Base-by-base conservation (phyloP, 2,797 vertebrate species). In the Tangara arthus region DNA sequence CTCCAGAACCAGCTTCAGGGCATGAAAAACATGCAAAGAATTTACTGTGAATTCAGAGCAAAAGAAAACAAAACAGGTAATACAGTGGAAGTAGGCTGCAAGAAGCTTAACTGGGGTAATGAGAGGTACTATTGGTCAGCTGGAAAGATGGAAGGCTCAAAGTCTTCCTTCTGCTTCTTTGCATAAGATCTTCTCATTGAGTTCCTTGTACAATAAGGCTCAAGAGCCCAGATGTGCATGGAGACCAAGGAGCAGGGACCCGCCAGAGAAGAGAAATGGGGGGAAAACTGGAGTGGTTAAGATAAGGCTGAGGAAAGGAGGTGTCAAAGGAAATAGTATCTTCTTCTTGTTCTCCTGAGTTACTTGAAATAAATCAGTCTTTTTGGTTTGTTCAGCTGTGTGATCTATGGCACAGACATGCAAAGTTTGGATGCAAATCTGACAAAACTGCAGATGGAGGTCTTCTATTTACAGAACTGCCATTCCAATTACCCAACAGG, bases 391-490 rank as follows among this genome's bases (percentile, higher is more conserved):
- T 30, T 30, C 41, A 52, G 28, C 46, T 68, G 17, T 42, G 39
- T 30, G 53, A 64, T 53, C 49, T 52, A 3, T 12, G 49, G n/a
- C 53, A 49, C 10, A 41, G 65, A 76, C n/a, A 59, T n/a, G 47
- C 26, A 78, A 53, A 73, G 5, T 66, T 64, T 80, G 69, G 56
- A 57, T 53, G 35, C 26, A 72, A 76, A 84, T 69, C 20, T 72
- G 68, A 76, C 37, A 82, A 87, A 95, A 63, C 37, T 69, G 32
- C 70, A 82, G 71, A 57, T 0, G 2, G 47, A 70, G 73, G 13
- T 56, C 49, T 85, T 81, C 80, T 86, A 13, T 72, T 91, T 83
- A 89, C 24, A 85, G 81, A 89, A 79, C 66, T 87, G 44, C 49
- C 47, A 65, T 65, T 93, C 63, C 66, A 80, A 35, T 69, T 92